A percentile compares a stretch with the other conserved stretches of the same genome.
Evolutionary conservation across 37 sponge, comb jelly and placozoan genomes (phyloP).

Genomic region (Mnemiopsis leidyi): DNA sequence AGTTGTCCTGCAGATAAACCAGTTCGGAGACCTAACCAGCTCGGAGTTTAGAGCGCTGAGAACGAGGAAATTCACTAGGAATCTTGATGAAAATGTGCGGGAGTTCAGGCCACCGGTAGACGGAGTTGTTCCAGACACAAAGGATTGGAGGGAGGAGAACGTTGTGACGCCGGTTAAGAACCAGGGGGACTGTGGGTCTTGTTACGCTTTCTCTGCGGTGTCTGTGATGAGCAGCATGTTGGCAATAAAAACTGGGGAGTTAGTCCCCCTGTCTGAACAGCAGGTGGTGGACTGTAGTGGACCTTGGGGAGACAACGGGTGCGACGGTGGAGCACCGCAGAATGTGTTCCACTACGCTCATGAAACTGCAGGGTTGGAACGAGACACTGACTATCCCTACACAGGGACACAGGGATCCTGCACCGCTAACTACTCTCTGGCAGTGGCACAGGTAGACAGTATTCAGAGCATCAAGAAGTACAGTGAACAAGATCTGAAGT

Average conservation of each 20-base stretch:
- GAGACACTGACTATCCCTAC: not conserved
- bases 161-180: not conserved
- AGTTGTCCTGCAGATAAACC: not conserved
- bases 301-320: not conserved
- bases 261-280: not conserved
- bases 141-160: not conserved
- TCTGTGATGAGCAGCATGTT: not conserved
- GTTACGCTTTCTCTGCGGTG: conserved; percentile 2
- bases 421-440: not conserved
- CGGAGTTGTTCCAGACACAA: not conserved
- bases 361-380: not conserved
- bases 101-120: not conserved
- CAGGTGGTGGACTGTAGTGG: conserved; percentile 8
- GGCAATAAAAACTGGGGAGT: not conserved
- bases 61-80: not conserved
- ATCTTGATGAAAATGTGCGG: not conserved
- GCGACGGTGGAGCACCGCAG: not conserved
- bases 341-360: not conserved
- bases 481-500: not conserved
- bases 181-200: conserved; percentile 8
- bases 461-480: not conserved
- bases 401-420: not conserved
- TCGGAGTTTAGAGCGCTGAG: not conserved
- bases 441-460: not conserved
- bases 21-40: not conserved